These are phyloP conservation scores for Nyctibius grandis DNA, from an alignment of 2,797 vertebrate species.

Conservation along the genomic window DNA sequence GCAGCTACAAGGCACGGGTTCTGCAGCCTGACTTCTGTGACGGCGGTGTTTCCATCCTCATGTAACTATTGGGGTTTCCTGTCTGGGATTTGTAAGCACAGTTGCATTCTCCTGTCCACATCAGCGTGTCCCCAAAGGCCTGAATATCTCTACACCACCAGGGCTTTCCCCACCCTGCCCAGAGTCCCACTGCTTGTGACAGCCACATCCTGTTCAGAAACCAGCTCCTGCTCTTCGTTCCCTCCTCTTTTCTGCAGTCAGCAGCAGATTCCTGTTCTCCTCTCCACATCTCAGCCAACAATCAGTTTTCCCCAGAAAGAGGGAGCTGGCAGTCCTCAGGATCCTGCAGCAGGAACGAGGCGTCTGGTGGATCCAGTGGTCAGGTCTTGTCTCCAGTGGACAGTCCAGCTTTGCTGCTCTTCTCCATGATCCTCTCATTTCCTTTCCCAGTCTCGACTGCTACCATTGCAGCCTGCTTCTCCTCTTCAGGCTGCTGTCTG, in stretches of 20 bases:
- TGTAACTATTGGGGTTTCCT: neutral
- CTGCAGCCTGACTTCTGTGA: neutral
- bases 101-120: neutral
- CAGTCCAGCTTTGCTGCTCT: neutral
- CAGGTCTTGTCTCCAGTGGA: neutral
- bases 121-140: neutral
- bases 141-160: accelerated
- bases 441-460: neutral
- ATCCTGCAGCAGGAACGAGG: accelerated
- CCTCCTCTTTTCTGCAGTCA: neutral
- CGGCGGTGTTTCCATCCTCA: accelerated
- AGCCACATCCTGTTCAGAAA: neutral
- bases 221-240: neutral
- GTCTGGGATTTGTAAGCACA: neutral
- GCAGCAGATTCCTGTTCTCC: neutral
- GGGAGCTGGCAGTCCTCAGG: neutral
- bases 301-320: neutral
- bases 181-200: too few species aligned
- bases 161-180: neutral
- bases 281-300: neutral
- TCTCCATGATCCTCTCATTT: neutral
- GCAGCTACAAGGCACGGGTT: neutral
- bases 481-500: neutral
- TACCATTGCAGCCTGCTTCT: neutral
- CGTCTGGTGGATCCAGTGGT: too few species aligned